Percentiles rank a stretch among this genome's conserved stretches.
Conservation (phyloP, 2,113 vertebrate genomes). For the Takifugu bimaculatus region DNA sequence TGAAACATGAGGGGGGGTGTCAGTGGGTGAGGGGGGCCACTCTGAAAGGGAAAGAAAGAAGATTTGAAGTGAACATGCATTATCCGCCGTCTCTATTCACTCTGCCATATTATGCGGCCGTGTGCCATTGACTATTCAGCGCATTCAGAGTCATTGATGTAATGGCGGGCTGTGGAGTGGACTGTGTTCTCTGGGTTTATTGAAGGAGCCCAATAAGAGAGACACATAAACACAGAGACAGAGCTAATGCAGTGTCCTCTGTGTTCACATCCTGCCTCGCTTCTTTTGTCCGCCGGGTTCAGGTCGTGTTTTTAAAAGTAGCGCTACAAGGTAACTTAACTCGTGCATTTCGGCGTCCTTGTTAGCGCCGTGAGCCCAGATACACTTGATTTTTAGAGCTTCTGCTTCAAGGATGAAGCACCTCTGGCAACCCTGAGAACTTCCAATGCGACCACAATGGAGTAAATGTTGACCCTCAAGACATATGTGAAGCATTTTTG, state of each 20-base stretch:
- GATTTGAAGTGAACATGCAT: constrained; percentile 57
- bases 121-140: constrained; percentile 43
- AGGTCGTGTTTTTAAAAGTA: background rate
- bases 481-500: no score
- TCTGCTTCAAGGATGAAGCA: no score
- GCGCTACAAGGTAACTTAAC: no score
- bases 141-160: constrained; percentile 48
- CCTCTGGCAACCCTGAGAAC: no score
- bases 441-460: no score
- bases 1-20: constrained; percentile 17
- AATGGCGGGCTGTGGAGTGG: constrained; percentile 45
- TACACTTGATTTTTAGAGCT: no score
- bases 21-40: no score
- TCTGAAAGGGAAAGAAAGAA: constrained; percentile 46
- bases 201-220: constrained; percentile 26
- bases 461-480: no score
- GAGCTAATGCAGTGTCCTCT: constrained; percentile 16
- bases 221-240: constrained; percentile 15
- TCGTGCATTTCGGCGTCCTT: no score
- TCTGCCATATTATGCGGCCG: constrained; percentile 42
- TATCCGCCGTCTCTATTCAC: constrained; percentile 40
- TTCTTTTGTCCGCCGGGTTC: background rate
- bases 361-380: no score
- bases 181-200: constrained; percentile 28
- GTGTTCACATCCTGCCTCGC: background rate